A percentile compares a stretch with the other conserved stretches of the same genome.
phyloP scores from a whole-genome alignment of 2,888 invertebrate species.

The Drosophila koepferae region DNA sequence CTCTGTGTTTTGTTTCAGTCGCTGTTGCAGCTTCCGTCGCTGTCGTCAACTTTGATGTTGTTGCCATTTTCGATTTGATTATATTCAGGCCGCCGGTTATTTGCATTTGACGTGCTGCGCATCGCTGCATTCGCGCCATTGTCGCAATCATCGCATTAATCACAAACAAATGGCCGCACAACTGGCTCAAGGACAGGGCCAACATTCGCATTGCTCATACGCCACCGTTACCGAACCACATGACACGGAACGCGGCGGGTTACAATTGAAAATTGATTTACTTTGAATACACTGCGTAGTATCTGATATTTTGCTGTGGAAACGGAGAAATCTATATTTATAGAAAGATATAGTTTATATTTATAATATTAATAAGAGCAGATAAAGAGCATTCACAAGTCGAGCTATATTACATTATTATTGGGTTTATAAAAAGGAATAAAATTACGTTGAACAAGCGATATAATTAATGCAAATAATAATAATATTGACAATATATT shows the following conservation, averaged over 20 bases:
- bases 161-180: constrained; percentile 58
- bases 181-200: constrained; percentile 58
- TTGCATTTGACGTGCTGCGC: constrained; percentile 75
- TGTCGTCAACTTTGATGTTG: constrained; percentile 66
- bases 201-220: constrained; percentile 32
- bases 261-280: constrained; percentile 11
- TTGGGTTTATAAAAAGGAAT: no score
- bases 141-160: constrained; percentile 69
- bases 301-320: neutral
- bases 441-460: no score
- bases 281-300: neutral
- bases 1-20: constrained; percentile 40
- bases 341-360: neutral
- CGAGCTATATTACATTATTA: no score
- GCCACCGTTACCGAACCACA: constrained; percentile 6
- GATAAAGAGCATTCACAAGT: no score
- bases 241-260: neutral
- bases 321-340: no score
- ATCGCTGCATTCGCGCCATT: constrained; percentile 62
- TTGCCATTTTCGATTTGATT: constrained; percentile 74
- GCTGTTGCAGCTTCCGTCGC: constrained; percentile 66
- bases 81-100: constrained; percentile 70
- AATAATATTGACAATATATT: no score
- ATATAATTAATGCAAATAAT: no score
- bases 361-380: no score